Percentiles rank a stretch among this genome's conserved stretches.
Evolutionary conservation across 2,113 vertebrate genomes (phyloP).

Genomic region (Pelecanoides urinatrix): DNA sequence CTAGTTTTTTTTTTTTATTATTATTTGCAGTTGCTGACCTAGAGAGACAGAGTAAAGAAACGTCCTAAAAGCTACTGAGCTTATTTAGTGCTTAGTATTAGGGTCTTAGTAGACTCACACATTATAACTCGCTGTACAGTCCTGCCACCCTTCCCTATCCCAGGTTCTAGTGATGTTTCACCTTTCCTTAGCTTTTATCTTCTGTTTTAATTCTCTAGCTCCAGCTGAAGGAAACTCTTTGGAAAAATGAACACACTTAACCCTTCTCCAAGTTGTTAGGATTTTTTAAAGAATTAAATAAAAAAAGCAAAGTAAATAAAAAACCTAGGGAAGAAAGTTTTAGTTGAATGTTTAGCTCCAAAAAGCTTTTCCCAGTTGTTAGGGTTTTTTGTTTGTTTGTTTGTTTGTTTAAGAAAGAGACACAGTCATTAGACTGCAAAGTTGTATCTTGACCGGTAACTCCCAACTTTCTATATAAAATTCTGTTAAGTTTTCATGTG

Average conservation of each 20-base stretch:
- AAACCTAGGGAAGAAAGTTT: not conserved
- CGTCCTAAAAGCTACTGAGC: not conserved
- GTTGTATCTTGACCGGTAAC: not conserved
- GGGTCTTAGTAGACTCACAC: not conserved
- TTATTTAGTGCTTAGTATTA: not conserved
- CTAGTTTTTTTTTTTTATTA: not conserved
- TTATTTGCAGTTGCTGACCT: not conserved
- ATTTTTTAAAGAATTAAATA: not conserved
- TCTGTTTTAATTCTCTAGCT: not conserved
- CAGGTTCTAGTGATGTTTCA: not conserved
- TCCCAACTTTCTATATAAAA: not conserved
- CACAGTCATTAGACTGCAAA: not conserved
- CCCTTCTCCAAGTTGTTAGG: not conserved
- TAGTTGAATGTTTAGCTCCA: not conserved
- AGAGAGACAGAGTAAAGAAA: not conserved
- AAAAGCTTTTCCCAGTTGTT: not conserved
- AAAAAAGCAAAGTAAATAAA: not conserved
- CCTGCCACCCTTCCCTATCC: not conserved
- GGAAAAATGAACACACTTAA: not conserved
- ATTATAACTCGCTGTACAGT: not conserved
- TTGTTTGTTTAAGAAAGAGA: not conserved
- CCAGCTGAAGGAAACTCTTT: not conserved
- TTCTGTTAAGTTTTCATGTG: not conserved
- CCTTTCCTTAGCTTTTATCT: not conserved
- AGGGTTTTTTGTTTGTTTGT: not conserved